Percentiles rank a stretch among this genome's conserved stretches.
phyloP scores from a whole-genome alignment of 2,888 invertebrate species.

The Ischnus inquisitorius region DNA sequence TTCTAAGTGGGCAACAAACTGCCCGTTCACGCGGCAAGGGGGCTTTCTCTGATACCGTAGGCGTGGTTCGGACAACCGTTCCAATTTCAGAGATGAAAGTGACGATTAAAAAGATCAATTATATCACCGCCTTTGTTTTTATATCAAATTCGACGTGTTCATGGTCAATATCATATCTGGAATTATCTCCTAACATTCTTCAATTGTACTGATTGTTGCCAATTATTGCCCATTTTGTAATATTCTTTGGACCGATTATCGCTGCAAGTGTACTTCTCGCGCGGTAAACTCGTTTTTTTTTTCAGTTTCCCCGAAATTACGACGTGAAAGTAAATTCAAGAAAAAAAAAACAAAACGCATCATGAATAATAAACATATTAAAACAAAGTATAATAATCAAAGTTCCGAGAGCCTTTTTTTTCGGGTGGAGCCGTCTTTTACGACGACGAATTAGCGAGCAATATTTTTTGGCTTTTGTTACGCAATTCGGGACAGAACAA shows the following conservation, averaged over 20 bases:
- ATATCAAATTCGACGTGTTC: constrained; percentile 7
- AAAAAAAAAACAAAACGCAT: constrained; percentile 26
- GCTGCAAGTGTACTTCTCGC: neutral
- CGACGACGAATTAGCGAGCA: constrained; percentile 58
- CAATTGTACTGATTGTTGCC: neutral
- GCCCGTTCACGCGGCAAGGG: constrained; percentile 37
- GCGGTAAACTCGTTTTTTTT: constrained; percentile 8
- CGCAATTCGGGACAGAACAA: constrained; percentile 45
- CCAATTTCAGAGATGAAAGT: constrained; percentile 69
- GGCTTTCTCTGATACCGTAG: constrained; percentile 63
- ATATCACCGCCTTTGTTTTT: constrained; percentile 38
- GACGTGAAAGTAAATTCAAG: constrained; percentile 1
- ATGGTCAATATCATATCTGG: neutral
- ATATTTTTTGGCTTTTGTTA: constrained; percentile 49
- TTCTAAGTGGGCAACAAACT: constrained; percentile 41
- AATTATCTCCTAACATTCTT: neutral
- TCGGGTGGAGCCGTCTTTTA: constrained; percentile 50
- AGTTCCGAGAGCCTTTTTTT: constrained; percentile 8
- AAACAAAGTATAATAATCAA: constrained; percentile 28
- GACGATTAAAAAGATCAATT: constrained; percentile 64
- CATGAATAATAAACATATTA: constrained; percentile 44
- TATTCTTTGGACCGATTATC: neutral
- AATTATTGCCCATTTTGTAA: constrained; percentile 4
- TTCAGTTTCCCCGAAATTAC: neutral
- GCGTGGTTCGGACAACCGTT: constrained; percentile 63